Percentiles rank a stretch among this genome's conserved stretches.
These are phyloP conservation scores for Scaptomyza pallida DNA, from an alignment of 1,140 invertebrate species.

Conservation along the genomic window DNA sequence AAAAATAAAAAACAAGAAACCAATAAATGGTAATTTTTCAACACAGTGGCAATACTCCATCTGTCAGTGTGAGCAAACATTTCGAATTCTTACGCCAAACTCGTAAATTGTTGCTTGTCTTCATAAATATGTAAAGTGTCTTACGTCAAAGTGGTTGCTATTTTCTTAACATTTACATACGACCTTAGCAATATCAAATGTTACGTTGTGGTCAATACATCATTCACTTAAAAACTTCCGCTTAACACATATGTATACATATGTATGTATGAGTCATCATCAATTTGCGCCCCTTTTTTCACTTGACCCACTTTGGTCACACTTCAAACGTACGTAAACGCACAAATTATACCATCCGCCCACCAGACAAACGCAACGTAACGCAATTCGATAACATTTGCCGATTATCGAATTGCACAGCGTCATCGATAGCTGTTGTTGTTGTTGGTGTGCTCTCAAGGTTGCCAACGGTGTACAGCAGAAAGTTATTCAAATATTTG, in stretches of 20 bases:
- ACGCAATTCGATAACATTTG: slow-evolving; percentile 25
- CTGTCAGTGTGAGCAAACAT: too few relatives aligned
- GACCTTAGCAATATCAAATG: background rate
- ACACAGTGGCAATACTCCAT: background rate
- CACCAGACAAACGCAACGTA: slow-evolving; percentile 12
- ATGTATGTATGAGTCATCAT: too few relatives aligned
- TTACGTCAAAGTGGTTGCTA: background rate
- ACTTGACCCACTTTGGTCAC: slow-evolving; percentile 26
- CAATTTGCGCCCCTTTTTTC: slow-evolving; percentile 5
- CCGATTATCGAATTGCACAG: slow-evolving; percentile 4
- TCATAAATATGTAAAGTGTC: slow-evolving; percentile 1
- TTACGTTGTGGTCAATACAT: slow-evolving; percentile 14
- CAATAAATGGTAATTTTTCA: too few relatives aligned
- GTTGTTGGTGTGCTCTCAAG: slow-evolving; percentile 40
- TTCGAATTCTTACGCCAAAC: too few relatives aligned
- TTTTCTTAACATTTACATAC: slow-evolving; percentile 4
- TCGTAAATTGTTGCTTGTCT: background rate
- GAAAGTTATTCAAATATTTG: slow-evolving; percentile 53
- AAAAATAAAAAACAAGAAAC: background rate
- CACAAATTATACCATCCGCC: slow-evolving; percentile 16
- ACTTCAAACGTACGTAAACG: background rate
- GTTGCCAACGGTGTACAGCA: slow-evolving; percentile 42
- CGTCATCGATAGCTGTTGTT: slow-evolving; percentile 22
- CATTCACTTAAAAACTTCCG: slow-evolving; percentile 13
- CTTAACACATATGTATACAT: background rate